Percentiles rank a stretch among this genome's conserved stretches.
Evolutionary conservation across 2,888 invertebrate genomes (phyloP).

Genomic region (Tridacna gigas): DNA sequence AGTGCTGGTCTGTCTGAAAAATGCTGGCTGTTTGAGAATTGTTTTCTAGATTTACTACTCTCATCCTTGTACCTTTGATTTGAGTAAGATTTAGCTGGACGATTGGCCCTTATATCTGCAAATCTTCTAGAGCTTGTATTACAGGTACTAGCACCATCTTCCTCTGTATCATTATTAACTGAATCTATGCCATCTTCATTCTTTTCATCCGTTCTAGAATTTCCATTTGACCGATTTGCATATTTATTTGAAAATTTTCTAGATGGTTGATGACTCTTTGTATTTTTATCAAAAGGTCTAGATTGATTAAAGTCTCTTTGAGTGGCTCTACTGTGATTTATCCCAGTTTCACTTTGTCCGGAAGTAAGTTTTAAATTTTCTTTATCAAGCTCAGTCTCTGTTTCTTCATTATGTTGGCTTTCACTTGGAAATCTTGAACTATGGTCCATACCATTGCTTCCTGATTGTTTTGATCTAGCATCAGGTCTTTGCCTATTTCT

Average conservation of each 20-base stretch:
- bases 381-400: neutral
- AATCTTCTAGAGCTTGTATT: neutral
- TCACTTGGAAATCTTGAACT: neutral
- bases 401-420: neutral
- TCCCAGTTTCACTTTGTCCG: too few relatives aligned
- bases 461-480: neutral
- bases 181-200: neutral
- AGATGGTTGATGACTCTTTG: neutral
- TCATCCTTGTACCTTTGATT: conserved; percentile 20
- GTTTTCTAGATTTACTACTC: neutral
- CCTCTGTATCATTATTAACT: neutral
- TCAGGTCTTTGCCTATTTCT: conserved; percentile 52
- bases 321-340: neutral
- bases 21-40: neutral
- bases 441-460: neutral
- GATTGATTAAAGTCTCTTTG: neutral
- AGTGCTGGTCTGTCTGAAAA: neutral
- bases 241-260: conserved; percentile 21
- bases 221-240: neutral
- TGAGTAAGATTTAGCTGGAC: conserved; percentile 18
- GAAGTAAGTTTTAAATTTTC: neutral
- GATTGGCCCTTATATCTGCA: neutral
- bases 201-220: neutral
- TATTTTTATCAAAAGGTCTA: neutral
- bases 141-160: neutral